Percentiles rank a stretch among this genome's conserved stretches.
Conservation (phyloP, 2,888 invertebrate species). For the Tanypteryx hageni region DNA sequence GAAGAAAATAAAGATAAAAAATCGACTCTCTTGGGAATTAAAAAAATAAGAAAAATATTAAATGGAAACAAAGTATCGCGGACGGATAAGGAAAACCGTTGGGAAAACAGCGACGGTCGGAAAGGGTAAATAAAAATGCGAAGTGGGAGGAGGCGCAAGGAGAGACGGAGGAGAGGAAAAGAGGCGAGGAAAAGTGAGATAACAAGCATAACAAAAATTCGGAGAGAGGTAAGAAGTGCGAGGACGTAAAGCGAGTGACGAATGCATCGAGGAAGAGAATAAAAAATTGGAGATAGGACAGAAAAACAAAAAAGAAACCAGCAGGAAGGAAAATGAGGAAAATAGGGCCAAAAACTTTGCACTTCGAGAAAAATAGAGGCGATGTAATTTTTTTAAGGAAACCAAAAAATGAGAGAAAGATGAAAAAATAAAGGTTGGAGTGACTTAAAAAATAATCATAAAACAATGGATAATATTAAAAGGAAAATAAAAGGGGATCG, state of each 20-base stretch:
- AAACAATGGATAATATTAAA: no score
- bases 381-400: no score
- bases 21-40: not conserved
- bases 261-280: no score
- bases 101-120: not conserved
- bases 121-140: constrained; percentile 18
- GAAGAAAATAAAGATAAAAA: constrained; percentile 24
- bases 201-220: not conserved
- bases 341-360: no score
- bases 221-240: not conserved
- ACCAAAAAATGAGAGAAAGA: no score
- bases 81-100: constrained; percentile 19
- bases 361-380: no score
- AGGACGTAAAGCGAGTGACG: not conserved
- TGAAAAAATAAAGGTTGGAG: no score
- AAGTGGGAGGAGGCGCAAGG: not conserved
- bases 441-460: no score
- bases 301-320: no score
- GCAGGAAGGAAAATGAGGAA: no score
- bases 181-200: not conserved
- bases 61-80: constrained; percentile 38
- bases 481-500: no score
- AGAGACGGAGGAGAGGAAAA: not conserved
- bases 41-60: constrained; percentile 20
- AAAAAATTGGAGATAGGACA: no score